phyloP scores from a whole-genome alignment of 1,140 invertebrate genomes.

The Metopolophium dirhodum region DNA sequence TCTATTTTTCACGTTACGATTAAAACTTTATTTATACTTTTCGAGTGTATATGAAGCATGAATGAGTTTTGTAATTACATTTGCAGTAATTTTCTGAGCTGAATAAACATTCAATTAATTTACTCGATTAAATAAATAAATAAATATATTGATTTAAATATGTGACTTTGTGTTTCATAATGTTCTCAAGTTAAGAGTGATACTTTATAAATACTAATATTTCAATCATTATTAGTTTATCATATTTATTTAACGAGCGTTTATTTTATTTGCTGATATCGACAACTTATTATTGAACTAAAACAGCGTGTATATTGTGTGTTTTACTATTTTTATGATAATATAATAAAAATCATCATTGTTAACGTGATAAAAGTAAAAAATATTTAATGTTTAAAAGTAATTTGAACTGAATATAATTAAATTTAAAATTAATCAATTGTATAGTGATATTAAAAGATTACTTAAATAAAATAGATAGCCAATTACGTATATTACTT shows the following conservation, averaged over 20 bases:
- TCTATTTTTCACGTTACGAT: too few species aligned
- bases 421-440: not conserved
- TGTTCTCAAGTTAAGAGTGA: not conserved
- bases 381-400: not conserved
- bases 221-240: too few species aligned
- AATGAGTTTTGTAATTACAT: too few species aligned
- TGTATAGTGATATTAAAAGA: not conserved
- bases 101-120: too few species aligned
- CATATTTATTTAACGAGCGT: not conserved
- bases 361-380: not conserved
- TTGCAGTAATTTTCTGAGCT: too few species aligned
- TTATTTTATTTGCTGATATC: not conserved
- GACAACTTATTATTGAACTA: not conserved
- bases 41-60: too few species aligned
- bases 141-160: not conserved
- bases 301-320: not conserved
- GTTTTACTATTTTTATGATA: not conserved
- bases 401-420: not conserved
- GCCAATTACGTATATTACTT: not conserved
- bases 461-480: not conserved
- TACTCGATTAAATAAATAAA: too few species aligned
- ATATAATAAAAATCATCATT: not conserved
- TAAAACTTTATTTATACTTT: too few species aligned
- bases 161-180: not conserved
- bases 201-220: not conserved